phyloP scores from a whole-genome alignment of 2,888 invertebrate genomes.

The Keiferia lycopersicella region DNA sequence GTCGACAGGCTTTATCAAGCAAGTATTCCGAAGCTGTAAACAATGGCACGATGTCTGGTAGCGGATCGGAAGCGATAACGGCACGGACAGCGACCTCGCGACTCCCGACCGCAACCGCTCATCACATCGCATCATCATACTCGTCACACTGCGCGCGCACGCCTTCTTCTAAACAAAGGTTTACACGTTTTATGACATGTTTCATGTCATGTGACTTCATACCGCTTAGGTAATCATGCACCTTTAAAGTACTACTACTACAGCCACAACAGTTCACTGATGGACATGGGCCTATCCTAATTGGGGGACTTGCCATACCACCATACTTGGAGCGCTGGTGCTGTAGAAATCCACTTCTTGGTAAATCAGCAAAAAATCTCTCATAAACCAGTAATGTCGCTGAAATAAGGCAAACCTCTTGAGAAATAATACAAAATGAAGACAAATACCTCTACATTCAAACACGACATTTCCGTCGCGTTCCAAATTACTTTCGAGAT shows the following conservation, averaged over 20 bases:
- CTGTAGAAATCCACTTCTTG: too few species aligned
- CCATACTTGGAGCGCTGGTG: too few species aligned
- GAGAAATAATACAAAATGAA: conserved; percentile 4
- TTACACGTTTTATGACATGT: neutral
- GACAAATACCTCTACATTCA: neutral
- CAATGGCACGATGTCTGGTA: neutral
- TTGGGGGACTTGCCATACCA: too few species aligned
- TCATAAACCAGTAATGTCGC: too few species aligned
- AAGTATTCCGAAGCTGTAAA: neutral
- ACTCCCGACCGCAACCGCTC: neutral
- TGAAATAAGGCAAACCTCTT: neutral
- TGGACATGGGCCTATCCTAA: too few species aligned
- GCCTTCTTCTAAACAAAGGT: neutral
- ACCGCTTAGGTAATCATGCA: too few species aligned
- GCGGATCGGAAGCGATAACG: conserved; percentile 24
- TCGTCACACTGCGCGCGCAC: neutral
- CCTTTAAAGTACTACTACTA: too few species aligned
- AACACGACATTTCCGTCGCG: conserved; percentile 1
- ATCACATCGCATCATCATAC: neutral
- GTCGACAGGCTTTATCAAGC: neutral
- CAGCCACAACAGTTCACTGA: too few species aligned
- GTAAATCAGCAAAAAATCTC: too few species aligned
- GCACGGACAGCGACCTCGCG: conserved; percentile 19
- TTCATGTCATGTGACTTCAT: neutral
- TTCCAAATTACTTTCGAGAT: conserved; percentile 9